These are phyloP conservation scores for Mareca penelope DNA, from an alignment of 2,797 vertebrate genomes.

Conservation along the genomic window DNA sequence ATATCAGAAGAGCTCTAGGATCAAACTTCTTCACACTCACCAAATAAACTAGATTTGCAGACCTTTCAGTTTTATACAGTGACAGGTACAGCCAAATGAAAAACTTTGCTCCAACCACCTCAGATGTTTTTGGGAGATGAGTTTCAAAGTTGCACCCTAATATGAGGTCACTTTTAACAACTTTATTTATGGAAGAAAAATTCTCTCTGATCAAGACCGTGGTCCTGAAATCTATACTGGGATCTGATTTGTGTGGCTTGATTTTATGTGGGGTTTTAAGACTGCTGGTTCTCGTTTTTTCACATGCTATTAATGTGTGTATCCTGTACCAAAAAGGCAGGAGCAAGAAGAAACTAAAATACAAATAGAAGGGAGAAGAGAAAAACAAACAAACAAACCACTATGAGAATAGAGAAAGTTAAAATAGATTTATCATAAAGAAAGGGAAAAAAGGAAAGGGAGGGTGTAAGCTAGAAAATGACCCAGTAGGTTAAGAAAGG, in stretches of 20 bases:
- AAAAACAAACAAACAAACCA: not conserved
- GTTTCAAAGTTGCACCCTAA: not conserved
- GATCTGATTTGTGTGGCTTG: slow-evolving; percentile 7
- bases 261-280: slow-evolving; percentile 33
- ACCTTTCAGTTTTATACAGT: not conserved
- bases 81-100: not conserved
- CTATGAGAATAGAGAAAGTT: not conserved
- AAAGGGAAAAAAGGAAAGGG: not conserved
- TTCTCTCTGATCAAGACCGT: not conserved
- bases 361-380: not conserved
- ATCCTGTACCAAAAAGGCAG: not conserved
- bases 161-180: not conserved
- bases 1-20: not conserved
- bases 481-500: not conserved
- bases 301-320: slow-evolving; percentile 16
- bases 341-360: not conserved
- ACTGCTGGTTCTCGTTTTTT: slow-evolving; percentile 17
- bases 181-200: not conserved
- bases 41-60: not conserved
- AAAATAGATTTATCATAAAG: not conserved
- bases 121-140: not conserved
- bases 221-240: not conserved
- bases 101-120: not conserved
- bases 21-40: not conserved
- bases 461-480: not conserved